Conservation (phyloP, 2,888 invertebrate genomes). For the Eupeodes luniger region DNA sequence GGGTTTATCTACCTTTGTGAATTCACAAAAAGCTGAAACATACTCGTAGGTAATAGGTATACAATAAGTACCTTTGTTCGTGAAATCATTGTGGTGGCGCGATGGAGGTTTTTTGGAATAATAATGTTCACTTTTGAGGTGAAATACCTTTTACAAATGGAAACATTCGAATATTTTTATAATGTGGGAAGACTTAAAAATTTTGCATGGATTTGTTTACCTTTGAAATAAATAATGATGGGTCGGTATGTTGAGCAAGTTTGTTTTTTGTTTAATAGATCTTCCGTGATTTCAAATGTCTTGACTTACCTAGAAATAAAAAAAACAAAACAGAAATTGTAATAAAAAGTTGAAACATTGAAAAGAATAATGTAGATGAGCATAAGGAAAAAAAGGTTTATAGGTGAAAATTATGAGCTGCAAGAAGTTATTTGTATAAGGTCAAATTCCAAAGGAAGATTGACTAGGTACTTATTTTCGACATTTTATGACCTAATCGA, state of each 20-base stretch:
- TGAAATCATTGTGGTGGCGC: background rate
- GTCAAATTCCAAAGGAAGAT: too few relatives aligned
- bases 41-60: too few relatives aligned
- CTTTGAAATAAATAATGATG: slow-evolving; percentile 14
- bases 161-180: slow-evolving; percentile 10
- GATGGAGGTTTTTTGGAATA: slow-evolving; percentile 31
- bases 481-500: too few relatives aligned
- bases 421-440: too few relatives aligned
- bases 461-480: too few relatives aligned
- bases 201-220: slow-evolving; percentile 15
- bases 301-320: slow-evolving; percentile 57
- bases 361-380: background rate
- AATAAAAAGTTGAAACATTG: background rate
- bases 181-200: slow-evolving; percentile 2
- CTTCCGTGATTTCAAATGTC: slow-evolving; percentile 28
- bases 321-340: slow-evolving; percentile 6
- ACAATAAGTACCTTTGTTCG: background rate
- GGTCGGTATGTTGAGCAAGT: background rate
- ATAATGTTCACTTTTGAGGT: slow-evolving; percentile 59
- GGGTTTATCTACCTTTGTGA: slow-evolving; percentile 15
- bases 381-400: background rate
- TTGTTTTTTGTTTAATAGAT: background rate
- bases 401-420: background rate
- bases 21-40: background rate
- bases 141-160: slow-evolving; percentile 46